Base-by-base conservation (phyloP, 2,888 invertebrate species). In the Melieria picta region DNA sequence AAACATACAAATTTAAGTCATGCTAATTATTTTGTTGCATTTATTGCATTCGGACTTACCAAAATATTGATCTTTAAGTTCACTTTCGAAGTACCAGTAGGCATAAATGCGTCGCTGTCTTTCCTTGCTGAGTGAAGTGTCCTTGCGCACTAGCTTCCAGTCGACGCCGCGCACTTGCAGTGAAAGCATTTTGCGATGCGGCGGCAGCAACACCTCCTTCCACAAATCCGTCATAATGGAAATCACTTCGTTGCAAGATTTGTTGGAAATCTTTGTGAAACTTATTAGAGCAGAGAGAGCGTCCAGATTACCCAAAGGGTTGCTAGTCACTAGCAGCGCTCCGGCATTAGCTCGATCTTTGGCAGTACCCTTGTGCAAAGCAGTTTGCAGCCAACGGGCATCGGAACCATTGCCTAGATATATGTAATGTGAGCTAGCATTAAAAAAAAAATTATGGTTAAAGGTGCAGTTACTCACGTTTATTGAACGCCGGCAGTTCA, bases 71-170 rank as follows among this genome's bases (percentile, higher is more conserved):
- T 93, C 91, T 84, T 95, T 96, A 1, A 99, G 86, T 80, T 94
- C 93, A 81, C 94, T 93, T 84, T 99, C 99, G 86, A 93, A 98
- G 81, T 93, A 91, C 97, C 98, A 99, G 69, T 91, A 86, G 9
- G 92, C 90, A 13, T 94, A 89, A 74, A 93, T 87, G 77, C 90
- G 91, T 69, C 91, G 89, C 63, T 91, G 88, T 0, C 90, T 89
- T 45, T 91, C 89, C 77, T 91, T 92, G 77, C 92, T 77, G 5
- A 87, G 62, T 1, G 74, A 71, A 0, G 79, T 77, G 16, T 81
- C 79, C 30, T 85, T 86, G 16, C 81, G 82, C 4, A 87, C 61
- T 1, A 76, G 58, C 71, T 87, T 87, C 86, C 86, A 87, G 72
- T 87, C 86, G 3, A 80, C 81, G 1, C 83, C 87, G 2, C 87